Base-by-base conservation (phyloP, 1,140 invertebrate species). In the Ips typographus region DNA sequence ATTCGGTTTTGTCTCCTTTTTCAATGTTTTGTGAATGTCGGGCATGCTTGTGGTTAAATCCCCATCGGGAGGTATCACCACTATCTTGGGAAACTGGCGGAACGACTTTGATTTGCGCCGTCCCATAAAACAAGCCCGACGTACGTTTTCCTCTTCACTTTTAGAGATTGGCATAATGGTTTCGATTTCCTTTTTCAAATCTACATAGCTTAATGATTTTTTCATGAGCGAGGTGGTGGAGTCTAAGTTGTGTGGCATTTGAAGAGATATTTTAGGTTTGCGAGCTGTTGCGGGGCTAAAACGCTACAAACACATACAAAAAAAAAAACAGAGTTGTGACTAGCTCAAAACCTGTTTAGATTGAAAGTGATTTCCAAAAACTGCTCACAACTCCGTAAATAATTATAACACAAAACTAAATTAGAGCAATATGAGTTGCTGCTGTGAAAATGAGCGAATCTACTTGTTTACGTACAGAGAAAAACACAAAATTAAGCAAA, bases 161-260 rank as follows among this genome's bases (percentile, higher is more conserved):
- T 65, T 73, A n/a, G 63, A 49, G 36, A 77, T 77, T 2, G 78
- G 77, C 58, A 80, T 37, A 41, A 80, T 71, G 55, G 61, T 74
- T 49, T 77, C 74, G 7, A 80, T 80, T 68, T 78, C 73, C 42
- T 72, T 72, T 57, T 77, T 78, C 22, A 80, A 68, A 71, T 80
- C 78, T 43, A 73, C 66, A 65, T 77, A 79, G 7, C 76, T 77
- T 38, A 77, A 63, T n/a, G 77, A 77, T 76, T 78, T 77, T n/a
- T 65, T 63, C 0, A 73, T 44, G 36, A 58, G 40, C n/a, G 67
- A 66, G 43, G 43, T 44, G 41, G 56, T 53, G 40, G 44, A 49
- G 22, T 41, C 37, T 47, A 42, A 36, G n/a, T 40, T 8, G 43
- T 40, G 38, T 40, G 38, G n/a, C 8, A 42, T 44, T 37, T 57